phyloP scores from a whole-genome alignment of 2,888 invertebrate species.

The Drosophila atroscutellata region DNA sequence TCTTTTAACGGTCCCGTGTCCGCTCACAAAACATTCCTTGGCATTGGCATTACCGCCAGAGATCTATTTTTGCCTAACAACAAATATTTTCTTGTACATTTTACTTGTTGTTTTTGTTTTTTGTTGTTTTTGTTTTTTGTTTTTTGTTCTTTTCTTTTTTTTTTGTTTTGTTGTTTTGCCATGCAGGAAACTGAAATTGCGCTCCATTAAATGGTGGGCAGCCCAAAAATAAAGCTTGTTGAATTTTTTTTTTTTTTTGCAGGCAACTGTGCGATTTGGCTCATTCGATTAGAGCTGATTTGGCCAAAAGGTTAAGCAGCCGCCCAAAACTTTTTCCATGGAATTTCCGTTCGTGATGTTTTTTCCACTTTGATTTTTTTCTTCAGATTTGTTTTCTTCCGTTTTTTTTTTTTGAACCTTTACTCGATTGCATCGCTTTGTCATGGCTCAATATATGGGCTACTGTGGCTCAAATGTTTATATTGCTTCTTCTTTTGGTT shows the following conservation, averaged over 20 bases:
- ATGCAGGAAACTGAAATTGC: slow-evolving; percentile 76
- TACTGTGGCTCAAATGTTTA: slow-evolving; percentile 28
- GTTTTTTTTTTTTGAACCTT: slow-evolving; percentile 18
- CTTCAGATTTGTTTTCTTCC: slow-evolving; percentile 13
- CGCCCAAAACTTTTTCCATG: slow-evolving; percentile 71
- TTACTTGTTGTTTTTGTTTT: slow-evolving; percentile 38
- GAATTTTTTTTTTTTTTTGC: slow-evolving; percentile 50
- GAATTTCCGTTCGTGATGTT: slow-evolving; percentile 78
- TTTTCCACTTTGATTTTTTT: slow-evolving; percentile 63
- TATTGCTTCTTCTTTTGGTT: background rate
- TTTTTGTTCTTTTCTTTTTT: slow-evolving; percentile 30
- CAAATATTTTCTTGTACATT: slow-evolving; percentile 77
- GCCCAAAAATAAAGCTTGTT: slow-evolving; percentile 53
- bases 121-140: slow-evolving; percentile 13
- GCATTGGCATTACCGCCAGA: slow-evolving; percentile 65
- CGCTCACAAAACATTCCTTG: slow-evolving; percentile 61
- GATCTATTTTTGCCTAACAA: slow-evolving; percentile 73
- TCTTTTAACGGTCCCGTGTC: slow-evolving; percentile 71
- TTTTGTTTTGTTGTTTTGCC: slow-evolving; percentile 22
- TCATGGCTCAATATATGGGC: slow-evolving; percentile 60
- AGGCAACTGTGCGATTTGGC: slow-evolving; percentile 62
- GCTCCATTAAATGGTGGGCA: slow-evolving; percentile 67
- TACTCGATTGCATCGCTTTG: slow-evolving; percentile 69
- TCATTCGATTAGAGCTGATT: slow-evolving; percentile 77
- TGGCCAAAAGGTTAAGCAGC: slow-evolving; percentile 77